These are phyloP conservation scores for Isotomurus palustris DNA, from an alignment of 2,888 invertebrate species.

Conservation along the genomic window DNA sequence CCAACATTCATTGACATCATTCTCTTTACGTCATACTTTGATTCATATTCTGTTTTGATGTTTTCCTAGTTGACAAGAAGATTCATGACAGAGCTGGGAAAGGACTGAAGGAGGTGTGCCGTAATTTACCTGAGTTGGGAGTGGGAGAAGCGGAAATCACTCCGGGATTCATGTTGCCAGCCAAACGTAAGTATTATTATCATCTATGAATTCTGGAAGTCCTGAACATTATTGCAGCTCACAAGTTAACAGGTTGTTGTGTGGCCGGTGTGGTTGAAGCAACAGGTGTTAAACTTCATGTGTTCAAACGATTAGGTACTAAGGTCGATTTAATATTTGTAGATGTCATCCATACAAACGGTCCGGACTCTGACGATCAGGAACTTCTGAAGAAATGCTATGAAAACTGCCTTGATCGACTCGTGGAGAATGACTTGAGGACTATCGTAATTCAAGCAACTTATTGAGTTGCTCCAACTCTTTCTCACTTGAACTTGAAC, in stretches of 20 bases:
- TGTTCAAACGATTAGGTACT: too few species aligned
- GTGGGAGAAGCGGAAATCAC: constrained; percentile 31
- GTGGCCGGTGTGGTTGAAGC: too few species aligned
- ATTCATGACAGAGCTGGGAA: constrained; percentile 26
- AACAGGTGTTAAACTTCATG: background rate
- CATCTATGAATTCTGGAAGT: background rate
- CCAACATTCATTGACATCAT: too few species aligned
- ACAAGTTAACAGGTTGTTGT: too few species aligned
- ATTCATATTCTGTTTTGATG: background rate
- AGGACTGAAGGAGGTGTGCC: constrained; percentile 22
- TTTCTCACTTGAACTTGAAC: background rate
- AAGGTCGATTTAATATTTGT: background rate
- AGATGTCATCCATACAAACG: constrained; percentile 40
- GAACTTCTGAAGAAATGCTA: constrained; percentile 32
- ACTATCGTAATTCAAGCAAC: constrained; percentile 31
- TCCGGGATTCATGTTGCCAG: constrained; percentile 25
- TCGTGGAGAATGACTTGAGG: constrained; percentile 26
- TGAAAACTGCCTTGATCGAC: constrained; percentile 31
- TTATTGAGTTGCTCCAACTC: background rate
- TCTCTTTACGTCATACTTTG: too few species aligned
- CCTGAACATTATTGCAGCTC: too few species aligned
- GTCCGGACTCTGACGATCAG: constrained; percentile 24
- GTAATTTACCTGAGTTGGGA: constrained; percentile 13
- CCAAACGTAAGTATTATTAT: constrained; percentile 28
- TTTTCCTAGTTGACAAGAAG: constrained; percentile 21